Conservation (phyloP, 2,797 vertebrate species). For the Botia kubotai region DNA sequence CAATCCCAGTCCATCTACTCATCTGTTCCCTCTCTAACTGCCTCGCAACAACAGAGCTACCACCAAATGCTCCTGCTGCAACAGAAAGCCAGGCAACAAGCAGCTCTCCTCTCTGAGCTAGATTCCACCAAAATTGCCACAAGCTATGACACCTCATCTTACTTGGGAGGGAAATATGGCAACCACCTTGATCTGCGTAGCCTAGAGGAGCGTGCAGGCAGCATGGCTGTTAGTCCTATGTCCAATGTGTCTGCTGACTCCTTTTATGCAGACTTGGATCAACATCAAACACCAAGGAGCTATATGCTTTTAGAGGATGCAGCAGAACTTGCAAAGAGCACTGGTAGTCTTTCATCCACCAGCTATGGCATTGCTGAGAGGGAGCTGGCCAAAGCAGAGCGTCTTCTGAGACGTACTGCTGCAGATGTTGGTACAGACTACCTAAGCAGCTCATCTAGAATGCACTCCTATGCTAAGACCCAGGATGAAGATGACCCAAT, state of each 20-base stretch:
- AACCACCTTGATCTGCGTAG: slow-evolving; percentile 93
- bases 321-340: slow-evolving; percentile 90
- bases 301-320: slow-evolving; percentile 96
- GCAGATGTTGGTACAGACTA: slow-evolving; percentile 92
- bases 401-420: slow-evolving; percentile 85
- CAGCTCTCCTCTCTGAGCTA: slow-evolving; percentile 88
- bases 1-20: slow-evolving; percentile 97
- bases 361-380: slow-evolving; percentile 94
- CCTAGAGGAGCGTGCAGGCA: slow-evolving; percentile 86
- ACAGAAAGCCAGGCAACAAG: slow-evolving; percentile 92
- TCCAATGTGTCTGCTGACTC: slow-evolving; percentile 93
- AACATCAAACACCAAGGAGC: slow-evolving; percentile 86
- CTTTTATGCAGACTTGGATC: slow-evolving; percentile 92
- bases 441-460: slow-evolving; percentile 88
- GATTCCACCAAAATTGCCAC: slow-evolving; percentile 88
- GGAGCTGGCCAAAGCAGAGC: slow-evolving; percentile 93
- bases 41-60: slow-evolving; percentile 87
- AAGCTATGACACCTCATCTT: slow-evolving; percentile 86
- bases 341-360: slow-evolving; percentile 83
- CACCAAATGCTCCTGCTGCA: slow-evolving; percentile 93
- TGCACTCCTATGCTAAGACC: slow-evolving; percentile 91
- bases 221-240: slow-evolving; percentile 92
- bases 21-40: slow-evolving; percentile 91
- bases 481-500: slow-evolving; percentile 93
- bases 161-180: slow-evolving; percentile 86